Conservation (phyloP, 2,113 vertebrate species). For the Peucedramus taeniatus region DNA sequence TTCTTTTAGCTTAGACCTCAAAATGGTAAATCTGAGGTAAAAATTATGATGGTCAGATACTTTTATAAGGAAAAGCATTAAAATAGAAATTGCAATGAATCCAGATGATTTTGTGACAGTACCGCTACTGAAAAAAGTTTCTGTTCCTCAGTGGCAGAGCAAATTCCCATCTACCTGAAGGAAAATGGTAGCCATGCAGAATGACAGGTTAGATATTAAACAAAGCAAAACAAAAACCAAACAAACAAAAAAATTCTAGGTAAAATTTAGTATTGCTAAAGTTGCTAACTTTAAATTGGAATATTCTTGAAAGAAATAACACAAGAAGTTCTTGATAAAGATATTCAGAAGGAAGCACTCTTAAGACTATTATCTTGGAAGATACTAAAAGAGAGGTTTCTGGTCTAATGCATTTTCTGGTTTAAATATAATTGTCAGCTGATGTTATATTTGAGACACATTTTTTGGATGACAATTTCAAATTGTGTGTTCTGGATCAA, state of each 20-base stretch:
- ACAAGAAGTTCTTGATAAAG: neutral
- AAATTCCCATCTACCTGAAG: neutral
- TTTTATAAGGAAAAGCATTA: neutral
- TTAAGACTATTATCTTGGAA: neutral
- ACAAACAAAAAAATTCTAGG: too few relatives aligned
- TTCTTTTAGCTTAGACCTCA: neutral
- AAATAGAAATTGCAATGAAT: neutral
- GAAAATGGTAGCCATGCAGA: neutral
- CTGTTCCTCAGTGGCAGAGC: neutral
- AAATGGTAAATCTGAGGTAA: too few relatives aligned
- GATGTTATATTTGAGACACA: neutral
- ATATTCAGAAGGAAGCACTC: neutral
- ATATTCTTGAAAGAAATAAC: neutral
- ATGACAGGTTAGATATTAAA: neutral
- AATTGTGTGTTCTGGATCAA: neutral
- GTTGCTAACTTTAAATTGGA: neutral
- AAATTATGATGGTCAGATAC: neutral
- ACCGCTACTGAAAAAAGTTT: neutral
- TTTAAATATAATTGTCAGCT: neutral
- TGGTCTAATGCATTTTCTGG: neutral
- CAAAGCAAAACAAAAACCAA: neutral
- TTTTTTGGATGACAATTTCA: neutral
- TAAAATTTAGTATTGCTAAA: neutral
- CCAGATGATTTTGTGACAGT: neutral
- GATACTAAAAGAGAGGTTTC: neutral